These are phyloP conservation scores for Eilema caniola DNA, from an alignment of 2,888 invertebrate species.

Conservation along the genomic window DNA sequence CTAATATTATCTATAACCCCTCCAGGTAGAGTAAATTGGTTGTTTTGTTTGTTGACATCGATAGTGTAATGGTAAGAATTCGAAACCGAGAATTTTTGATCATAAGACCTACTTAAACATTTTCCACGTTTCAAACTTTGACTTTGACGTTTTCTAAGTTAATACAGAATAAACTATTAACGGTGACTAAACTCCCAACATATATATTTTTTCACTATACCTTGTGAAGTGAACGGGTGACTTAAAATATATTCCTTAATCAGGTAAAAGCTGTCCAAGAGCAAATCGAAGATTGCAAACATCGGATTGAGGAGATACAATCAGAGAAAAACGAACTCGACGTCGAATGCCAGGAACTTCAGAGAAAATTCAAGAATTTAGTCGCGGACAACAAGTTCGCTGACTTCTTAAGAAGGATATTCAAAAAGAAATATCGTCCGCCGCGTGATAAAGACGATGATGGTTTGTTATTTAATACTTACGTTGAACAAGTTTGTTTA, in stretches of 20 bases:
- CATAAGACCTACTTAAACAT: no score
- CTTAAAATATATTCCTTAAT: conserved; percentile 1
- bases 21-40: no score
- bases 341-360: conserved; percentile 68
- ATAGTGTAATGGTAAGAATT: no score
- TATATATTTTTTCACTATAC: no score
- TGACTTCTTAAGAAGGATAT: conserved; percentile 93
- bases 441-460: conserved; percentile 87
- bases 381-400: conserved; percentile 91
- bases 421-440: conserved; percentile 93
- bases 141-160: no score
- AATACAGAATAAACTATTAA: no score
- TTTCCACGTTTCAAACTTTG: no score
- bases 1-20: no score
- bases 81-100: no score
- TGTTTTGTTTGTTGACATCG: no score
- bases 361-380: conserved; percentile 86
- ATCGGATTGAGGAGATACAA: conserved; percentile 83
- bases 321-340: conserved; percentile 68
- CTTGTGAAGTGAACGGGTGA: not conserved
- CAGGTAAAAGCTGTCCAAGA: conserved; percentile 85
- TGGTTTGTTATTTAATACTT: conserved; percentile 55
- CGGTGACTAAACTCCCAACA: no score
- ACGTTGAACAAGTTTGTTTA: not conserved
- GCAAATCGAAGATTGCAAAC: conserved; percentile 79